A percentile compares a stretch with the other conserved stretches of the same genome.
phyloP scores from a whole-genome alignment of 2,113 vertebrate species.

The Sander lucioperca region DNA sequence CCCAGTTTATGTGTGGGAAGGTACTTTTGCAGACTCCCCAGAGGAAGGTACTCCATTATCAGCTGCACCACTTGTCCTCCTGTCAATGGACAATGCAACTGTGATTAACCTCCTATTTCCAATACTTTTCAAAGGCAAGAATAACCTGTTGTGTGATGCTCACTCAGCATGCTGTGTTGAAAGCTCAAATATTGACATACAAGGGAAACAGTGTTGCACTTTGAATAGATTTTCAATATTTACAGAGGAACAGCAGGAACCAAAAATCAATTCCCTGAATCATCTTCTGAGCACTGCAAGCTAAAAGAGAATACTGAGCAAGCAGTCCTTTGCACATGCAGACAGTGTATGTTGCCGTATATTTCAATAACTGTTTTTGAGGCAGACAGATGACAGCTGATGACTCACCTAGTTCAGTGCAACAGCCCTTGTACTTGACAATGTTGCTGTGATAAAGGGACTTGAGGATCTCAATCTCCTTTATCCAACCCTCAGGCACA shows the following conservation, averaged over 20 bases:
- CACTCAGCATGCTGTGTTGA: conserved; percentile 29
- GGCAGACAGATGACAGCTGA: conserved; percentile 7
- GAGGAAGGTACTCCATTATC: conserved; percentile 95
- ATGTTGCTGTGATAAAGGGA: conserved; percentile 91
- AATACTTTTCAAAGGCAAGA: conserved; percentile 8
- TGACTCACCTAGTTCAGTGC: conserved; percentile 89
- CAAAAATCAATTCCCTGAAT: conserved; percentile 44
- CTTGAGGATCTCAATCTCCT: conserved; percentile 93
- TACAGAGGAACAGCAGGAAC: conserved; percentile 35
- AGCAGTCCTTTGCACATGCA: conserved; percentile 26
- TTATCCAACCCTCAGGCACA: conserved; percentile 86
- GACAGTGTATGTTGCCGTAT: background rate
- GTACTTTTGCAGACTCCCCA: conserved; percentile 93
- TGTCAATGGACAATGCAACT: conserved; percentile 64
- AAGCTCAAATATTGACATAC: conserved; percentile 53
- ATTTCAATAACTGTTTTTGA: conserved; percentile 14
- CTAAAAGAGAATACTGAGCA: conserved; percentile 8
- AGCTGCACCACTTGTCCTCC: conserved; percentile 92
- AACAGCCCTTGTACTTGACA: conserved; percentile 95
- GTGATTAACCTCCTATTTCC: conserved; percentile 20
- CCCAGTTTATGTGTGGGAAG: conserved; percentile 85
- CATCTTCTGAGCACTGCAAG: conserved; percentile 13
- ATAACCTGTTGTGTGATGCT: conserved; percentile 5
- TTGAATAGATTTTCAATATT: conserved; percentile 38
- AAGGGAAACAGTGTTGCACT: conserved; percentile 20